Percentiles rank a stretch among this genome's conserved stretches.
Evolutionary conservation across 2,888 invertebrate species (phyloP).

Genomic region (Eupithecia inturbata): DNA sequence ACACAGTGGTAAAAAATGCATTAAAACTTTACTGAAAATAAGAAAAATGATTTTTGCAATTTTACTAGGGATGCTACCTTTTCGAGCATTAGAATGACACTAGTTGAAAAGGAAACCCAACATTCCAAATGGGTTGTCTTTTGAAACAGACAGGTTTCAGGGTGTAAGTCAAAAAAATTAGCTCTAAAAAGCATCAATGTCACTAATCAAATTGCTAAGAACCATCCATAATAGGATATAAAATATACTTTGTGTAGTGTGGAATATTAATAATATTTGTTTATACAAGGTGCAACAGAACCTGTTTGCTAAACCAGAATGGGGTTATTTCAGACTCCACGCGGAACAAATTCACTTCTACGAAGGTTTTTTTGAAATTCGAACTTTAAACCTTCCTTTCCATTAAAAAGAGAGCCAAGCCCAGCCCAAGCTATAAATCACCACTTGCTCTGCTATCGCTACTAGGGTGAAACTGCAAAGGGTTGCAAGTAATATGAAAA

Average conservation of each 20-base stretch:
- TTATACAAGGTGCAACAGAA: neutral
- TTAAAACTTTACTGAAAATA: too few relatives aligned
- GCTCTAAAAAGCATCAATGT: too few relatives aligned
- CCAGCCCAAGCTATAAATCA: constrained; percentile 7
- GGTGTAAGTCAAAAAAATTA: neutral
- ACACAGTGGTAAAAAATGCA: too few relatives aligned
- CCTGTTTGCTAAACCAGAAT: neutral
- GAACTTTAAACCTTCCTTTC: neutral
- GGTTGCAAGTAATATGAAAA: constrained; percentile 78
- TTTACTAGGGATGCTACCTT: too few relatives aligned
- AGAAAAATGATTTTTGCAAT: too few relatives aligned
- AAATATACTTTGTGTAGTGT: too few relatives aligned
- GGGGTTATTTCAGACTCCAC: neutral
- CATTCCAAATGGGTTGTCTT: too few relatives aligned
- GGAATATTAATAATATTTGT: too few relatives aligned
- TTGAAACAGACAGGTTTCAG: too few relatives aligned
- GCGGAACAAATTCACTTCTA: neutral
- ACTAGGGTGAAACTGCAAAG: constrained; percentile 70
- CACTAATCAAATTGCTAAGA: too few relatives aligned
- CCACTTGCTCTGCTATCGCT: constrained; percentile 49
- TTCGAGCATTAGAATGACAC: too few relatives aligned
- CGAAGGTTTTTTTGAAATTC: neutral
- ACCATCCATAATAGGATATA: neutral
- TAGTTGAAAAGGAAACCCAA: too few relatives aligned
- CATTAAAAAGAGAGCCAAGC: neutral